phyloP scores from a whole-genome alignment of 1,140 invertebrate genomes.

The Phortica variegata region DNA sequence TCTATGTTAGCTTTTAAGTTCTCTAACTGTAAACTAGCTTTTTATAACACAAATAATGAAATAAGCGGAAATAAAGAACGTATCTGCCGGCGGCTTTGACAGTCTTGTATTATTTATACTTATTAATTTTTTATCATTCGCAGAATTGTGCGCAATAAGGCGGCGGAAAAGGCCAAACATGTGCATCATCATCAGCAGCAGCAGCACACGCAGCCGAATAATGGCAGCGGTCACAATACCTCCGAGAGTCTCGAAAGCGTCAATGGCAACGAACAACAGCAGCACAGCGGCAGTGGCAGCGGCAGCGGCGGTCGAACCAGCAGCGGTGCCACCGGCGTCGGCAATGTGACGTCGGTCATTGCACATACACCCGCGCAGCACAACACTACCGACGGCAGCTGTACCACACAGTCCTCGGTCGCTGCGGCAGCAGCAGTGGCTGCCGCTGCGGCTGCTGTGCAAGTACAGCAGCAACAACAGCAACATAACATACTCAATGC shows the following conservation, averaged over 20 bases:
- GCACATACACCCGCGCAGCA: constrained; percentile 65
- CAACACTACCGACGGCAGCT: neutral
- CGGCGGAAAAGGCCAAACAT: constrained; percentile 92
- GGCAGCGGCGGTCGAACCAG: constrained; percentile 13
- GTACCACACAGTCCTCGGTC: neutral
- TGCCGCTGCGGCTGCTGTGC: constrained; percentile 61
- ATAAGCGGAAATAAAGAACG: no score
- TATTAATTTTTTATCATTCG: constrained; percentile 5
- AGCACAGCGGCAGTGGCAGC: constrained; percentile 13
- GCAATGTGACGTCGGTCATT: constrained; percentile 60
- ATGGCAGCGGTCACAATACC: constrained; percentile 47
- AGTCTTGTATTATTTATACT: neutral
- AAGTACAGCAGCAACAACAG: constrained; percentile 21
- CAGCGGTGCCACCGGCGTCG: constrained; percentile 25
- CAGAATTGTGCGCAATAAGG: constrained; percentile 95
- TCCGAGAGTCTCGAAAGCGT: constrained; percentile 52
- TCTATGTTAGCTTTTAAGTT: no score
- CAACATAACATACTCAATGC: constrained; percentile 16
- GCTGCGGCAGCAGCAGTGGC: constrained; percentile 61
- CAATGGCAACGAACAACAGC: constrained; percentile 28
- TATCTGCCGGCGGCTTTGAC: no score
- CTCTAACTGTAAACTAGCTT: no score
- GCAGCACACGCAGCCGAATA: constrained; percentile 37
- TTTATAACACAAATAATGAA: no score
- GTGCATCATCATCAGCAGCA: constrained; percentile 74